Evolutionary conservation across 2,888 invertebrate species (phyloP).

Genomic region (Hypomecis punctinalis): DNA sequence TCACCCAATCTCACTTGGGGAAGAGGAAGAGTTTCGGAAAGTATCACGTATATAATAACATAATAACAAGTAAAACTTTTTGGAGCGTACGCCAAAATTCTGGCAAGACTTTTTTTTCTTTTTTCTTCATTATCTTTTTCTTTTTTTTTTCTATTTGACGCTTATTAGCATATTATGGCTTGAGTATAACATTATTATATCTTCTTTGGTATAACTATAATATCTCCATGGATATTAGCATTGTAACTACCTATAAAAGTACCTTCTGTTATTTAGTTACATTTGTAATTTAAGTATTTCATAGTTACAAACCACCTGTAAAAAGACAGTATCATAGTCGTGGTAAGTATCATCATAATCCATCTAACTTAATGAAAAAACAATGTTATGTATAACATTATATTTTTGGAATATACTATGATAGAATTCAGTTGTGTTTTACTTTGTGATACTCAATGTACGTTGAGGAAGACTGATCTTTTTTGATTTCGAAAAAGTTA

Average conservation of each 20-base stretch:
- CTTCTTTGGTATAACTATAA: too few species aligned
- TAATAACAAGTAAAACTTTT: too few species aligned
- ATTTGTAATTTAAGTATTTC: conserved; percentile 4
- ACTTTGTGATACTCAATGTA: conserved; percentile 31
- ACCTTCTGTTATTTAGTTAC: conserved; percentile 19
- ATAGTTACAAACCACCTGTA: conserved; percentile 23
- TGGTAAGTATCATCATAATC: conserved; percentile 24
- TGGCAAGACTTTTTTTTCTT: conserved; percentile 10
- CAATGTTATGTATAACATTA: conserved; percentile 77
- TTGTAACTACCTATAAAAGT: conserved; percentile 5
- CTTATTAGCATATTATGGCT: too few species aligned
- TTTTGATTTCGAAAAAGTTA: too few species aligned
- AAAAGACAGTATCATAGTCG: conserved; percentile 32
- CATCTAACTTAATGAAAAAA: conserved; percentile 57
- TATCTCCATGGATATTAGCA: conserved; percentile 3
- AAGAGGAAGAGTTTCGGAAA: too few species aligned
- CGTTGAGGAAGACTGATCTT: too few species aligned
- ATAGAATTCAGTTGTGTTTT: conserved; percentile 62
- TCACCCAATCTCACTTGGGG: too few species aligned
- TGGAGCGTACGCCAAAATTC: not conserved
- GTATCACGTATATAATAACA: too few species aligned
- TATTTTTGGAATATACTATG: conserved; percentile 83
- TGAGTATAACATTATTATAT: too few species aligned
- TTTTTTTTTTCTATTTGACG: too few species aligned
- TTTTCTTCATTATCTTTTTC: too few species aligned